These are phyloP conservation scores for Catharus ustulatus DNA, from an alignment of 2,797 vertebrate species.

Conservation along the genomic window DNA sequence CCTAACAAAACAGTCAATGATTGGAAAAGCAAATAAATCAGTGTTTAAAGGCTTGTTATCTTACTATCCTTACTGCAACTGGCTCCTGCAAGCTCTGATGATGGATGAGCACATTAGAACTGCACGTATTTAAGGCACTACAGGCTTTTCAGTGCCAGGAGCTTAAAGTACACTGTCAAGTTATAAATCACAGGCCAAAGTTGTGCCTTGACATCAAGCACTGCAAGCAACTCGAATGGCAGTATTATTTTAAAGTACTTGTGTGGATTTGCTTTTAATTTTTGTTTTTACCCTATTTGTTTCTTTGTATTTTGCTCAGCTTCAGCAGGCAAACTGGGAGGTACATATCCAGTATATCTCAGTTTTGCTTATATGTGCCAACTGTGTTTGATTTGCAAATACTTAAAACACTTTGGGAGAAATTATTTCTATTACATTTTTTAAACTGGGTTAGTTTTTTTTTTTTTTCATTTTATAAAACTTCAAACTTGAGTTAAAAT, in stretches of 20 bases:
- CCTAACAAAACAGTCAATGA: conserved; percentile 47
- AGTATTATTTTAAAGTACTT: conserved; percentile 9
- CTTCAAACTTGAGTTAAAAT: neutral
- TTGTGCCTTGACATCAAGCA: conserved; percentile 22
- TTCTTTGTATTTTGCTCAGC: conserved; percentile 17
- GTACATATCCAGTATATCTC: neutral
- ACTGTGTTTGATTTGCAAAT: neutral
- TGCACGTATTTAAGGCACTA: conserved; percentile 51
- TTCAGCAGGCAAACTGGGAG: neutral
- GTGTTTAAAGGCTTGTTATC: conserved; percentile 61
- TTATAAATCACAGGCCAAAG: conserved; percentile 54
- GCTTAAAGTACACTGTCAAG: conserved; percentile 47
- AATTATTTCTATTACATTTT: neutral
- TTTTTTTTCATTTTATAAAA: neutral
- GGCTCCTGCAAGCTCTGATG: conserved; percentile 48
- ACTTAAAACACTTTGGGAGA: neutral
- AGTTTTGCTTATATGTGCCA: neutral
- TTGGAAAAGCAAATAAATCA: conserved; percentile 64
- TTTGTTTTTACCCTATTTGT: neutral
- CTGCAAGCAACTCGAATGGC: neutral
- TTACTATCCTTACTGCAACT: conserved; percentile 35
- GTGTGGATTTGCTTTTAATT: conserved; percentile 21
- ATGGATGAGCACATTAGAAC: conserved; percentile 62
- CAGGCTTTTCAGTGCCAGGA: conserved; percentile 53
- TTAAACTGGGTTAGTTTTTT: neutral